A percentile compares a stretch with the other conserved stretches of the same genome.
Evolutionary conservation across 2,113 vertebrate genomes (phyloP).

Genomic region (Epinephelus cyanopodus): DNA sequence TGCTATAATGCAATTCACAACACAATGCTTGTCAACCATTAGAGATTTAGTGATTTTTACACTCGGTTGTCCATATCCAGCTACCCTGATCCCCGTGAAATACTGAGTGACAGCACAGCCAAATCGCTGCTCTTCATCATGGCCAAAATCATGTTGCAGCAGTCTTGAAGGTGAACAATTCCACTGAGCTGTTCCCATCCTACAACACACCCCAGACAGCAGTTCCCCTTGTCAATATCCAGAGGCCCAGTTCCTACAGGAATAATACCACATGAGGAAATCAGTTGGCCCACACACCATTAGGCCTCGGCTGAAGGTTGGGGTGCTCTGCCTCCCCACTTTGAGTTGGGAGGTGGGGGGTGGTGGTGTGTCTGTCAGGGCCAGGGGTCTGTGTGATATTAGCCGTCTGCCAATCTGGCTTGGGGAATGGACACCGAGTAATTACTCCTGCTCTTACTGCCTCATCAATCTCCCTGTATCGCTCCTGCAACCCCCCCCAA

Average conservation of each 20-base stretch:
- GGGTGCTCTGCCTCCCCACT: conserved; percentile 75
- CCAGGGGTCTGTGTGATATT: conserved; percentile 88
- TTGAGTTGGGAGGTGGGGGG: conserved; percentile 64
- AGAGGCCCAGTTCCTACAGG: conserved; percentile 73
- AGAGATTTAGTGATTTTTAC: not conserved
- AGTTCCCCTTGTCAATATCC: conserved; percentile 54
- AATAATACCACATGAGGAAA: conserved; percentile 79
- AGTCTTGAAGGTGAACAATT: conserved; percentile 41
- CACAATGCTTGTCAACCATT: not conserved
- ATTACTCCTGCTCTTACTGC: conserved; percentile 89
- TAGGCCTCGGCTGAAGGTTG: conserved; percentile 74
- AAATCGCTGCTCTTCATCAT: conserved; percentile 28
- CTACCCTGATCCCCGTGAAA: not conserved
- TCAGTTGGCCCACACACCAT: conserved; percentile 81
- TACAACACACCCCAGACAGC: conserved; percentile 32
- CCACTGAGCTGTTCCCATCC: conserved; percentile 20
- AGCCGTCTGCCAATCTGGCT: conserved; percentile 89
- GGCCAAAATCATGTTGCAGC: conserved; percentile 26
- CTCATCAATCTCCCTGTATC: conserved; percentile 89
- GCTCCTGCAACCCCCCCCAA: conserved; percentile 45
- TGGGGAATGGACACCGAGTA: conserved; percentile 88
- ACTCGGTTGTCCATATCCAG: not conserved
- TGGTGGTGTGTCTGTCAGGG: conserved; percentile 81
- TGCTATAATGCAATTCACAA: not conserved
- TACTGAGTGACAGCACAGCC: not conserved